These are phyloP conservation scores for Cygnus atratus DNA, from an alignment of 2,113 vertebrate species.

Conservation along the genomic window DNA sequence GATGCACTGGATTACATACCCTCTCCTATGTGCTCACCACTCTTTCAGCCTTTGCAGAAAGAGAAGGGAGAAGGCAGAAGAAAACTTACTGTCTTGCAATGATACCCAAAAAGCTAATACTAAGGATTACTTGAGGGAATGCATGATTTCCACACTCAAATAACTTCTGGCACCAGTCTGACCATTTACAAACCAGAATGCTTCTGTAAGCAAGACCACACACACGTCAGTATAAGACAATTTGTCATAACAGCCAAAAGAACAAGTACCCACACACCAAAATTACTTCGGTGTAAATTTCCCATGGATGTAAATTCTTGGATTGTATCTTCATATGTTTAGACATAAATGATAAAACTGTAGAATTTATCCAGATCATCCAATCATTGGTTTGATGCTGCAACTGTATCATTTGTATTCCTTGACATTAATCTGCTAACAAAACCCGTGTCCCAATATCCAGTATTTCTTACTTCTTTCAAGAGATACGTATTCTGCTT, in stretches of 20 bases:
- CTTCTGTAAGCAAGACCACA: not conserved
- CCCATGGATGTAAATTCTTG: not conserved
- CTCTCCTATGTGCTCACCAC: rapidly evolving
- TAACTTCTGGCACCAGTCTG: not conserved
- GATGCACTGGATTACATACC: not conserved
- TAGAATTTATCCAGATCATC: not conserved
- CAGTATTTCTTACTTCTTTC: not conserved
- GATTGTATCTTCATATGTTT: not conserved
- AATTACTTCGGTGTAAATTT: not conserved
- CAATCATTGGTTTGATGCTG: not conserved
- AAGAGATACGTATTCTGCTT: not conserved
- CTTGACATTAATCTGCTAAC: not conserved
- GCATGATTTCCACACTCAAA: not conserved
- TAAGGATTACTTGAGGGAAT: not conserved
- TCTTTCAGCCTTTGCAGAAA: not conserved
- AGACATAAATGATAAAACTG: not conserved
- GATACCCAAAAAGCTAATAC: not conserved
- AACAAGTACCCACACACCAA: not conserved
- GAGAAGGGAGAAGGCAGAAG: not conserved
- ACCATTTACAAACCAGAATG: not conserved
- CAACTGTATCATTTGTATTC: not conserved
- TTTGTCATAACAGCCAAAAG: not conserved
- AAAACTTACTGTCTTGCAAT: not conserved
- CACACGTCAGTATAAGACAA: not conserved
- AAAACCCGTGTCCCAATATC: not conserved